Conservation (phyloP, 2,113 vertebrate genomes). For the Menidia beryllina region DNA sequence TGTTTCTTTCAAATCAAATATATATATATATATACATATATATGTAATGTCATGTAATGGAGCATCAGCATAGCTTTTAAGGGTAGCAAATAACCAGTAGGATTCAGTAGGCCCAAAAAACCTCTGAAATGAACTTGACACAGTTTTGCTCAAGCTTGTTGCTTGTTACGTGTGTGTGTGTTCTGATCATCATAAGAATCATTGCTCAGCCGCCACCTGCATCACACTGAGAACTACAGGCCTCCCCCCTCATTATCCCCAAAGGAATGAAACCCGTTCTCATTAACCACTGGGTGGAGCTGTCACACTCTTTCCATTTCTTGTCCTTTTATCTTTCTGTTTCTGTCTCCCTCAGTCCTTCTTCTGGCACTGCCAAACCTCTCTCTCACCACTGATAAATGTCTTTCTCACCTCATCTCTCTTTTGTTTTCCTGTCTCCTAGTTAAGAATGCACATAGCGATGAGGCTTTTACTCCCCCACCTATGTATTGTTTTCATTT, state of each 20-base stretch:
- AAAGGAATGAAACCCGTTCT: conserved; percentile 30
- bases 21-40: no score
- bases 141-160: neutral
- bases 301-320: conserved; percentile 64
- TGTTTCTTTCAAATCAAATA: no score
- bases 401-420: conserved; percentile 47
- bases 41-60: neutral
- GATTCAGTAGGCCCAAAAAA: neutral
- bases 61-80: neutral
- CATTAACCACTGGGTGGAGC: conserved; percentile 79
- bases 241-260: conserved; percentile 20
- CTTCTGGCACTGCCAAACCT: conserved; percentile 20
- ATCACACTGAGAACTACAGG: conserved; percentile 21
- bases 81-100: neutral
- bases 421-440: conserved; percentile 40
- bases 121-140: neutral
- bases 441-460: conserved; percentile 37
- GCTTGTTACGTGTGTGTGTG: conserved; percentile 3
- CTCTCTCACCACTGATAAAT: conserved; percentile 20
- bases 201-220: conserved; percentile 22
- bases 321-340: conserved; percentile 1
- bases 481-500: conserved; percentile 22
- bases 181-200: neutral
- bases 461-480: conserved; percentile 17
- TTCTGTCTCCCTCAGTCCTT: conserved; percentile 24